Evolutionary conservation across 1,140 invertebrate genomes (phyloP).

Genomic region (Drosophila persimilis): DNA sequence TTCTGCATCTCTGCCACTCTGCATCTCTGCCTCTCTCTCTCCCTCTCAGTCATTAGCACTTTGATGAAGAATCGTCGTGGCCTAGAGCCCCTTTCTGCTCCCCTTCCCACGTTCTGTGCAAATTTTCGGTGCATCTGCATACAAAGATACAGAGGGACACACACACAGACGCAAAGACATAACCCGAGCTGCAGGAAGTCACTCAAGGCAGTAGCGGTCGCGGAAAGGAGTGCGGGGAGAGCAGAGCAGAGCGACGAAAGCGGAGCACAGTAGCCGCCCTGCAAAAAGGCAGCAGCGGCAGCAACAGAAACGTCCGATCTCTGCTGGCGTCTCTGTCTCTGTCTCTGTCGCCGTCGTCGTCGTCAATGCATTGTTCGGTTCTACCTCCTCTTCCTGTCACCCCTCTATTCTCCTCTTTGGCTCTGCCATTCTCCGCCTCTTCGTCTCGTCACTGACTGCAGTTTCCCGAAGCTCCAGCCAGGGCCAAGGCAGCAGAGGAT

Average conservation of each 20-base stretch:
- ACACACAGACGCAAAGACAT: constrained; percentile 6
- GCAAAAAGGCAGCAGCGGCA: neutral
- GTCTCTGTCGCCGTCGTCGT: too few relatives aligned
- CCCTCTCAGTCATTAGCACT: constrained; percentile 29
- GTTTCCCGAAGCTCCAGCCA: constrained; percentile 26
- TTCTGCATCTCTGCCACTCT: neutral
- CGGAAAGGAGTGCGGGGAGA: neutral
- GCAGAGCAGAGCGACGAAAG: constrained; percentile 1
- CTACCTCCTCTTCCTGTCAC: neutral
- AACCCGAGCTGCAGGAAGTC: constrained; percentile 38
- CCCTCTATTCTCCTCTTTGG: constrained; percentile 18
- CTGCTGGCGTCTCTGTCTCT: neutral
- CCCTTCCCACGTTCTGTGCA: neutral
- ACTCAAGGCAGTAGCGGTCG: neutral
- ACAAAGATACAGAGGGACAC: constrained; percentile 25
- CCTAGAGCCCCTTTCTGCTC: neutral
- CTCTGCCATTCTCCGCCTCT: constrained; percentile 11
- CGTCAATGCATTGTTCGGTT: too few relatives aligned
- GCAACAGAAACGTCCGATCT: constrained; percentile 1
- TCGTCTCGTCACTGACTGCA: constrained; percentile 28
- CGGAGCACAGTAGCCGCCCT: too few relatives aligned
- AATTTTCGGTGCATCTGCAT: constrained; percentile 46
- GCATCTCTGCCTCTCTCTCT: neutral
- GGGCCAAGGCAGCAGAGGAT: constrained; percentile 32
- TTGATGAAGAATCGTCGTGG: constrained; percentile 10